Conservation (phyloP, 1,140 invertebrate species). For the Lepidurus couesii region DNA sequence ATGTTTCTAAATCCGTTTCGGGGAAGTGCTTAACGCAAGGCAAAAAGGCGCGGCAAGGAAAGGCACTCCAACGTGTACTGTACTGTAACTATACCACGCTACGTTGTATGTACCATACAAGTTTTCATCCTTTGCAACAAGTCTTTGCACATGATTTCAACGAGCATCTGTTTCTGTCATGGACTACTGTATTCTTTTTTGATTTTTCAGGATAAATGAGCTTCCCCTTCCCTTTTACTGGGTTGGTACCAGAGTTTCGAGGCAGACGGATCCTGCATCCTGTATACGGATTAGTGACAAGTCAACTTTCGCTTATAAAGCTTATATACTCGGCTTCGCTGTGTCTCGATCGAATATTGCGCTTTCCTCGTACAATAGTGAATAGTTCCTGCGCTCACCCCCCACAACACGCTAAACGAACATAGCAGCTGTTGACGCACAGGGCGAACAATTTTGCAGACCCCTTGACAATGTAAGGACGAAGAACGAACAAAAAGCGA, state of each 20-base stretch:
- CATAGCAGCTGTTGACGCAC: not conserved
- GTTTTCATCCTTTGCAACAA: not conserved
- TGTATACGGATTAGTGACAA: conserved; percentile 3
- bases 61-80: no score
- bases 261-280: not conserved
- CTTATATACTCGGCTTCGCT: not conserved
- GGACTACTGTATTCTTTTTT: not conserved
- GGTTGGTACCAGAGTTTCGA: not conserved
- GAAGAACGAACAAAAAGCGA: not conserved
- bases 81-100: no score
- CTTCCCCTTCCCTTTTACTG: not conserved
- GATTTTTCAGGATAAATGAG: not conserved
- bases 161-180: not conserved
- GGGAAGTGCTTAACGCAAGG: no score
- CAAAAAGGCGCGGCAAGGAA: no score
- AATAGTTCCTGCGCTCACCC: not conserved
- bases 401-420: not conserved
- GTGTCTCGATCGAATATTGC: not conserved
- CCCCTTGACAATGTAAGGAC: not conserved
- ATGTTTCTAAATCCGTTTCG: not conserved
- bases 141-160: not conserved
- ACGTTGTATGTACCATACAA: no score
- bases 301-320: not conserved
- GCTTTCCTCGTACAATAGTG: not conserved
- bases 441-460: not conserved